Conservation (phyloP, 2,888 invertebrate species). For the Drosophila phalerata region DNA sequence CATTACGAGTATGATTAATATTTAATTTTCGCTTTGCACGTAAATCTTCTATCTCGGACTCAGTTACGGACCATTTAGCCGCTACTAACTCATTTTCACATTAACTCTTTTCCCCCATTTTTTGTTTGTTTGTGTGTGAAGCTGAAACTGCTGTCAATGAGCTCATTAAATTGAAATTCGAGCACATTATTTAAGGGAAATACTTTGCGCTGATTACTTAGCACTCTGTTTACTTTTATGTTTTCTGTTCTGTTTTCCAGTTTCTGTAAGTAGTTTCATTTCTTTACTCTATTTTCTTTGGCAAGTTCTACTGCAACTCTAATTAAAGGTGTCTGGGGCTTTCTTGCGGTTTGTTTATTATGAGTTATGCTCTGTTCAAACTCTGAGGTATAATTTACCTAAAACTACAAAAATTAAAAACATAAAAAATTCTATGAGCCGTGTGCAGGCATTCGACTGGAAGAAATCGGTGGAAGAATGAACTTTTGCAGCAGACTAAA, state of each 20-base stretch:
- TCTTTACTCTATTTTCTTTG: slow-evolving; percentile 5
- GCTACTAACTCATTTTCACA: slow-evolving; percentile 40
- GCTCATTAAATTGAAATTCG: slow-evolving; percentile 78
- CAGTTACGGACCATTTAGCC: slow-evolving; percentile 65
- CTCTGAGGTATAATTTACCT: slow-evolving; percentile 40
- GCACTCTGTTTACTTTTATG: slow-evolving; percentile 34
- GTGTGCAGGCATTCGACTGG: slow-evolving; percentile 29
- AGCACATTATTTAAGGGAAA: slow-evolving; percentile 50
- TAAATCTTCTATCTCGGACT: slow-evolving; percentile 47
- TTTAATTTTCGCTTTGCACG: slow-evolving; percentile 49
- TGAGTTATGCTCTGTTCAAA: slow-evolving; percentile 32
- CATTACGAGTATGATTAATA: slow-evolving; percentile 54
- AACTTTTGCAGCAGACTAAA: slow-evolving; percentile 15
- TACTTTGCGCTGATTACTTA: slow-evolving; percentile 55
- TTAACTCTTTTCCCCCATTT: slow-evolving; percentile 6
- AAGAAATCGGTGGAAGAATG: slow-evolving; percentile 24
- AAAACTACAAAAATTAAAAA: slow-evolving; percentile 10
- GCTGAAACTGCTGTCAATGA: slow-evolving; percentile 66
- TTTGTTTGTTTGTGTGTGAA: slow-evolving; percentile 2
- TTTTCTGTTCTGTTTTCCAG: slow-evolving; percentile 5
- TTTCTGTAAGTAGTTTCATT: slow-evolving; percentile 13
- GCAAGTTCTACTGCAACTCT: slow-evolving; percentile 42
- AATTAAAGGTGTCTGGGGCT: slow-evolving; percentile 68
- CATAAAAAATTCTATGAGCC: slow-evolving; percentile 28
- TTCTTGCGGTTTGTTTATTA: slow-evolving; percentile 36